Evolutionary conservation across 2,888 invertebrate genomes (phyloP).

Genomic region (Ditylenchus weischeri): DNA sequence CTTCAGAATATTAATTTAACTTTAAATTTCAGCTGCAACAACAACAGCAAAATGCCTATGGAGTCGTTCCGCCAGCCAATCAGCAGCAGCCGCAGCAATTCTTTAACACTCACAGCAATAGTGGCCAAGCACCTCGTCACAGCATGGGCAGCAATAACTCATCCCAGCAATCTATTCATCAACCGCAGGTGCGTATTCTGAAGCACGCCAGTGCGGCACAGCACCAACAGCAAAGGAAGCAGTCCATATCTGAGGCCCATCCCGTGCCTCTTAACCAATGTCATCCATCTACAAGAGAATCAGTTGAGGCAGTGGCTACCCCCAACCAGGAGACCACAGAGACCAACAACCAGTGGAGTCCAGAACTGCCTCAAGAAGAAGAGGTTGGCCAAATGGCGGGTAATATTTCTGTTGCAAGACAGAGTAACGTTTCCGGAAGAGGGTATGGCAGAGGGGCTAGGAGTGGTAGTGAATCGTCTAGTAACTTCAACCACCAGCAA

Average conservation of each 20-base stretch:
- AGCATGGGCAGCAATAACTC: not conserved
- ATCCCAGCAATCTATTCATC: not conserved
- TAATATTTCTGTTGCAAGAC: too few species aligned
- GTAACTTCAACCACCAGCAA: not conserved
- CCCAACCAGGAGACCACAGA: too few species aligned
- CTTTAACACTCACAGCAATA: too few species aligned
- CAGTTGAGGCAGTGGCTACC: not conserved
- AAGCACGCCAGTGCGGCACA: not conserved
- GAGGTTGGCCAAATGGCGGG: too few species aligned
- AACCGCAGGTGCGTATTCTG: not conserved
- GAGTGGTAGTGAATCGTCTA: not conserved
- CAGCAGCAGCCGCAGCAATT: too few species aligned
- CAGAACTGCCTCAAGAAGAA: too few species aligned
- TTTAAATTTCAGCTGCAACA: too few species aligned
- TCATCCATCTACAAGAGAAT: slow-evolving; percentile 1
- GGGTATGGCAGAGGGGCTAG: not conserved
- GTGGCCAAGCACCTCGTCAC: not conserved
- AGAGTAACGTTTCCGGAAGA: too few species aligned
- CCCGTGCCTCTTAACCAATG: slow-evolving; percentile 8
- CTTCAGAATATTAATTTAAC: too few species aligned
- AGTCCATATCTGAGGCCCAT: not conserved
- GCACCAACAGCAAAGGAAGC: slow-evolving; percentile 1
- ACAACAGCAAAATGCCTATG: too few species aligned
- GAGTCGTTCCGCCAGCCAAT: too few species aligned
- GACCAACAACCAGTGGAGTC: too few species aligned